phyloP scores from a whole-genome alignment of 2,888 invertebrate species.

The Eremobia ochroleuca region DNA sequence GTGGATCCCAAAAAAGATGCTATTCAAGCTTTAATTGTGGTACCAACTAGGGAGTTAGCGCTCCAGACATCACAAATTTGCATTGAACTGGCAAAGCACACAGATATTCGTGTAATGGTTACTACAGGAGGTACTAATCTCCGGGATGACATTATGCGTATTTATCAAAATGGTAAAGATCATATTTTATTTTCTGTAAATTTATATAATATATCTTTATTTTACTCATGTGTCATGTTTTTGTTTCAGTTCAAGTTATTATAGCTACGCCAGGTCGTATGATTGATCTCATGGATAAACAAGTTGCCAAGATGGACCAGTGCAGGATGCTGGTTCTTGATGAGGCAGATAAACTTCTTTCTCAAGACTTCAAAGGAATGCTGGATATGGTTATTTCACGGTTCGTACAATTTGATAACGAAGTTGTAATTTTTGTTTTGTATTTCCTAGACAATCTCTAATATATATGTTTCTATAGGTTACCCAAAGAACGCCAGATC shows the following conservation, averaged over 20 bases:
- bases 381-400: conserved; percentile 98
- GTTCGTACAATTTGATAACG: conserved; percentile 68
- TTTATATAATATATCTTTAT: not conserved
- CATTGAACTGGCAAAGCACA: conserved; percentile 99
- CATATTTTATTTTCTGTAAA: conserved; percentile 26
- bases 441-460: not conserved
- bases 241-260: conserved; percentile 97
- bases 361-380: conserved; percentile 99
- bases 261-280: conserved; percentile 99
- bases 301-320: conserved; percentile 97
- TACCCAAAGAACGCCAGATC: conserved; percentile 99
- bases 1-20: conserved; percentile 96
- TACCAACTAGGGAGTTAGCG: conserved; percentile 99
- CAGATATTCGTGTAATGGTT: conserved; percentile 99
- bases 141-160: conserved; percentile 99
- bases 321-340: conserved; percentile 99
- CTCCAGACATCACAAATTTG: conserved; percentile 99
- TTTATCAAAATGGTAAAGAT: conserved; percentile 97
- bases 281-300: conserved; percentile 99
- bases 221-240: conserved; percentile 26
- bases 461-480: conserved; percentile 85
- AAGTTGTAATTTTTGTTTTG: not conserved
- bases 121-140: conserved; percentile 99
- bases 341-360: conserved; percentile 99
- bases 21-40: conserved; percentile 99